Conservation (phyloP, 2,888 invertebrate species). For the Parascotia fuliginaria region DNA sequence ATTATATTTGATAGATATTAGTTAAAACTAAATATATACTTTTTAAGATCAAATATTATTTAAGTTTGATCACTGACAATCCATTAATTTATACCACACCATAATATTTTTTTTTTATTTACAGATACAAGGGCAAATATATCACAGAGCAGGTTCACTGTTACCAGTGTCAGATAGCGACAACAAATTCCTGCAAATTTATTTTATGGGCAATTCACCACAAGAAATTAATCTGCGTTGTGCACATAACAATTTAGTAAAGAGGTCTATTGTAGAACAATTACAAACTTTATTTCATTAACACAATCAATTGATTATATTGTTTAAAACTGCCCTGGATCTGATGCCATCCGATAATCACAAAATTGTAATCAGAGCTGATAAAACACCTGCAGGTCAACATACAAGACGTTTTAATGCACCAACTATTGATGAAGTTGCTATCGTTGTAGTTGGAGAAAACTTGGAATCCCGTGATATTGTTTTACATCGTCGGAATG, state of each 20-base stretch:
- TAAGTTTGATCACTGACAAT: too few species aligned
- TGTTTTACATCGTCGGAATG: constrained; percentile 4
- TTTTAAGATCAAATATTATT: too few species aligned
- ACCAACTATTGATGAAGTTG: not conserved
- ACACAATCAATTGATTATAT: constrained; percentile 6
- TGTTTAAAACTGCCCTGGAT: constrained; percentile 7
- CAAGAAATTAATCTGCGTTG: too few species aligned
- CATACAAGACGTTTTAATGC: constrained; percentile 18
- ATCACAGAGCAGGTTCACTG: constrained; percentile 8
- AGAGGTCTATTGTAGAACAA: not conserved
- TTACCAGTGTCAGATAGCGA: constrained; percentile 2
- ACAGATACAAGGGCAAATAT: constrained; percentile 17
- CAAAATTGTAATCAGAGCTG: constrained; percentile 14
- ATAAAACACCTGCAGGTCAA: constrained; percentile 23
- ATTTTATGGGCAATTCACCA: constrained; percentile 15
- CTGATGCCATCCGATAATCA: constrained; percentile 7
- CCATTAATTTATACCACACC: too few species aligned
- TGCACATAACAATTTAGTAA: too few species aligned
- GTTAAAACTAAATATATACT: constrained; percentile 10
- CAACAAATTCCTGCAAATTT: constrained; percentile 15
- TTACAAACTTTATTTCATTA: constrained; percentile 3
- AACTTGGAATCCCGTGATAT: constrained; percentile 15
- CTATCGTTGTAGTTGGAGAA: constrained; percentile 43
- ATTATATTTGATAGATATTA: constrained; percentile 1
- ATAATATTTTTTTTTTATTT: too few species aligned